Evolutionary conservation across 2,888 invertebrate species (phyloP).

Genomic region (Sepioteuthis lessoniana): DNA sequence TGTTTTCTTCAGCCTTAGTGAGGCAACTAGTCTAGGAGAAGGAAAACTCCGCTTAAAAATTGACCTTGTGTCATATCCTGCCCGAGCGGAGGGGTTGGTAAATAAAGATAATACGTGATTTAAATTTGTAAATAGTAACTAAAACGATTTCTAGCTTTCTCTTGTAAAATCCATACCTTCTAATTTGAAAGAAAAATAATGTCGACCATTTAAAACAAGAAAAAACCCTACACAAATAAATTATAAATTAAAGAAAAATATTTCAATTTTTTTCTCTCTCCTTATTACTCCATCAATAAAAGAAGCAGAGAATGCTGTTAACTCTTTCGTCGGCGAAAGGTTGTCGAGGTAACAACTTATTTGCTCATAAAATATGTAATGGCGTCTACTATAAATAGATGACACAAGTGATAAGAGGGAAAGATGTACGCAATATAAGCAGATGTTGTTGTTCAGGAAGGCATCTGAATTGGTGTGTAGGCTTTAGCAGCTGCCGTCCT

Average conservation of each 20-base stretch:
- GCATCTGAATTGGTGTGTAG: constrained; percentile 2
- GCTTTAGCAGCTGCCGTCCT: neutral
- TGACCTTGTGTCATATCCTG: too few relatives aligned
- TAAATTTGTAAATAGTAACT: too few relatives aligned
- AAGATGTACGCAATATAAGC: neutral
- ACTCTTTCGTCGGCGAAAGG: neutral
- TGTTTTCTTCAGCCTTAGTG: too few relatives aligned
- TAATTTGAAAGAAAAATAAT: too few relatives aligned
- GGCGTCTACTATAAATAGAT: constrained; percentile 9
- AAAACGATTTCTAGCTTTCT: too few relatives aligned
- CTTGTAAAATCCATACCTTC: too few relatives aligned
- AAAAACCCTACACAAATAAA: neutral
- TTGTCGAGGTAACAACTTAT: neutral
- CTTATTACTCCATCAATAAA: neutral
- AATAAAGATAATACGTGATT: too few relatives aligned
- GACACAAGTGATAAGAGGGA: neutral
- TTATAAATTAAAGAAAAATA: neutral
- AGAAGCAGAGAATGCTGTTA: neutral
- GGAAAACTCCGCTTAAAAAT: too few relatives aligned
- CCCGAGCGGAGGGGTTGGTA: too few relatives aligned
- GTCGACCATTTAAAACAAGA: too few relatives aligned
- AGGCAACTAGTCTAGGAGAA: too few relatives aligned
- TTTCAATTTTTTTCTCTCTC: neutral
- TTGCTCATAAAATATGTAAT: neutral
- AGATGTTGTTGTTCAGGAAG: neutral